Conservation (phyloP, 2,113 vertebrate species). For the Copsychus sechellarum region DNA sequence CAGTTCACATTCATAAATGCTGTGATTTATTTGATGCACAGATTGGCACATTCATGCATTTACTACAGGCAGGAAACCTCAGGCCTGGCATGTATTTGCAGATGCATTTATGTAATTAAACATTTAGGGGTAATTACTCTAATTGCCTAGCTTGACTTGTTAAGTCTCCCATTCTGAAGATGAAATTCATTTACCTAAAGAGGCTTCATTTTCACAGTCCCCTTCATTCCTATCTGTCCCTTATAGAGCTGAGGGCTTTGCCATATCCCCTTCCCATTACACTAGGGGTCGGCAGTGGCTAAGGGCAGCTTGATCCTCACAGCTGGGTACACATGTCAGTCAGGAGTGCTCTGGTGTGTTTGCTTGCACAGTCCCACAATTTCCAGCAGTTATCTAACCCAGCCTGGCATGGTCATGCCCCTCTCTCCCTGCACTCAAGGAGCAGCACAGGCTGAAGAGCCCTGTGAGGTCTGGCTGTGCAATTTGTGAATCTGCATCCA, state of each 20-base stretch:
- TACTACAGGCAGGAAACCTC: background rate
- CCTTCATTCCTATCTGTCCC: background rate
- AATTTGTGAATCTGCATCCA: fast-evolving
- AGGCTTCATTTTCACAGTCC: background rate
- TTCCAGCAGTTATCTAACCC: background rate
- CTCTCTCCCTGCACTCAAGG: background rate
- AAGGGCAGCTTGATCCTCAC: background rate
- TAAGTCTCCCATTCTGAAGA: background rate
- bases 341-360: background rate
- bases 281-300: background rate
- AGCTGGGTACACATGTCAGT: fast-evolving
- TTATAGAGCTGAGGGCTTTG: background rate
- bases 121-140: conserved; percentile 6
- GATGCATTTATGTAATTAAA: background rate
- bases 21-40: background rate
- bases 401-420: background rate
- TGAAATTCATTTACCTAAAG: background rate
- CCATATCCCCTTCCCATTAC: background rate
- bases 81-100: background rate
- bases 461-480: background rate
- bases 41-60: background rate
- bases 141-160: background rate
- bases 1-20: background rate
- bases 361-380: background rate
- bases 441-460: background rate